Conservation (phyloP, 2,113 vertebrate genomes). For the Aplodontia rufa region DNA sequence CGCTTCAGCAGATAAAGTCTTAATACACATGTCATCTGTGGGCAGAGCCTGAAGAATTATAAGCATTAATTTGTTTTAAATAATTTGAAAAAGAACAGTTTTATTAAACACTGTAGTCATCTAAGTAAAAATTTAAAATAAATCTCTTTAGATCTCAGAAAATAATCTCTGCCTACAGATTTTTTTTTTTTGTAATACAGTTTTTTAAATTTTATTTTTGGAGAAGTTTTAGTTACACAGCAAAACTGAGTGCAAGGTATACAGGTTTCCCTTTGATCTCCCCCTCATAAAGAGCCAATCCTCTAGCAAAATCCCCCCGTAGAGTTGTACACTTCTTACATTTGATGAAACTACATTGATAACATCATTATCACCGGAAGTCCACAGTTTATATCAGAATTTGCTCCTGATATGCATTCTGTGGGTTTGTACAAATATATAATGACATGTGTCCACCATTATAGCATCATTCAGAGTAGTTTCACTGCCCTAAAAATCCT, state of each 20-base stretch:
- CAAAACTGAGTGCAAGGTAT: not conserved
- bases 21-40: slow-evolving; percentile 59
- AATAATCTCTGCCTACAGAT: slow-evolving; percentile 48
- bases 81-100: slow-evolving; percentile 74
- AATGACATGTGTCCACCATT: not conserved
- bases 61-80: slow-evolving; percentile 77
- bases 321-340: not conserved
- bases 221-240: not conserved
- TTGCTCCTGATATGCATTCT: not conserved
- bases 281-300: not conserved
- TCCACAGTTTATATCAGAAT: not conserved
- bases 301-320: not conserved
- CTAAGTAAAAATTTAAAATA: slow-evolving; percentile 61
- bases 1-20: slow-evolving; percentile 38
- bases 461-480: not conserved
- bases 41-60: slow-evolving; percentile 68
- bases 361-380: not conserved
- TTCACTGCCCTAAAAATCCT: not conserved
- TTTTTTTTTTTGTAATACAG: not conserved
- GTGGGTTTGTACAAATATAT: not conserved
- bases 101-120: not conserved
- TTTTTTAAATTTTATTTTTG: not conserved
- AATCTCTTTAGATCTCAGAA: slow-evolving; percentile 56
- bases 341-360: not conserved
- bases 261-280: not conserved